Evolutionary conservation across 2,797 vertebrate genomes (phyloP).

Genomic region (Enteromius treurensis): DNA sequence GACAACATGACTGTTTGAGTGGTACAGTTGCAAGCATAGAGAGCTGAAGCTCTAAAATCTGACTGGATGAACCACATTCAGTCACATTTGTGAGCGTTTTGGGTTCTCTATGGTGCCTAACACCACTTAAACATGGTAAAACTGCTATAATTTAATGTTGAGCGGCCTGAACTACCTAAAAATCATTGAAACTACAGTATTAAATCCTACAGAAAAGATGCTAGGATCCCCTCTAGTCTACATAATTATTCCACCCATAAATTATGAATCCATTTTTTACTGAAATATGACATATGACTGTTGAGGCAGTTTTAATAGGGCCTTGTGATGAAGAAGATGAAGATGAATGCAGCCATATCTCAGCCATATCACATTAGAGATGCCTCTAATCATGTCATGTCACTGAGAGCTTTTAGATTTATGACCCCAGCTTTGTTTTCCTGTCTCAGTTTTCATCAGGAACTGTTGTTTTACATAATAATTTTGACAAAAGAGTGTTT

Average conservation of each 20-base stretch:
- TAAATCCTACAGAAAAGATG: neutral
- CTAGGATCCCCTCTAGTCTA: neutral
- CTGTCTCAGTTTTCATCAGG: slow-evolving; percentile 14
- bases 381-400: slow-evolving; percentile 71
- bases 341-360: slow-evolving; percentile 68
- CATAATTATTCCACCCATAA: neutral
- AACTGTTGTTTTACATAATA: neutral
- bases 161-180: neutral
- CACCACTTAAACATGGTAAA: neutral
- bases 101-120: neutral
- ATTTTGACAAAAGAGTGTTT: neutral
- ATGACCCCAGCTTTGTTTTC: slow-evolving; percentile 55
- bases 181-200: neutral
- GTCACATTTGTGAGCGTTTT: neutral
- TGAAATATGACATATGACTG: slow-evolving; percentile 23
- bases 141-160: neutral
- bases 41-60: neutral
- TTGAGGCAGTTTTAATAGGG: slow-evolving; percentile 46
- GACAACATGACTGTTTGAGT: slow-evolving; percentile 13
- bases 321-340: slow-evolving; percentile 55
- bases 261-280: neutral
- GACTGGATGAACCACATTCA: neutral
- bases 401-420: slow-evolving; percentile 68
- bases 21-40: neutral
- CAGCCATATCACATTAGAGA: slow-evolving; percentile 67